phyloP scores from a whole-genome alignment of 2,113 vertebrate genomes.

The Scolopax mira region DNA sequence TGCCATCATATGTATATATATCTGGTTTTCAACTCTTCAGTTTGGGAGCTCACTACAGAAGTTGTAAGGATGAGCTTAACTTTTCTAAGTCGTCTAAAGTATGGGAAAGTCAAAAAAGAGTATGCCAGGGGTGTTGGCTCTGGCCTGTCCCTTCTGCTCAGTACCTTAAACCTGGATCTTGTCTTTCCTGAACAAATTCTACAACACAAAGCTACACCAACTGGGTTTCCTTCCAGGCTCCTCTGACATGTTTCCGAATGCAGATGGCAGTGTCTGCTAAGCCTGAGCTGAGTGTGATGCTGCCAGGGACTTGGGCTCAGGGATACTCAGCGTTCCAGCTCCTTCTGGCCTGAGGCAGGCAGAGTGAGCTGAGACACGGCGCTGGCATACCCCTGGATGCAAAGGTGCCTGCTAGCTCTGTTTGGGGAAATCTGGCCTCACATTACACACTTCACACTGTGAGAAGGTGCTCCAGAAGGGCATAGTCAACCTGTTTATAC shows the following conservation, averaged over 20 bases:
- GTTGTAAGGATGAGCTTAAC: not conserved
- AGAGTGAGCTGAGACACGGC: not conserved
- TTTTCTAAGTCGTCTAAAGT: not conserved
- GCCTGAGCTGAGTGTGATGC: not conserved
- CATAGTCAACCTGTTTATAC: not conserved
- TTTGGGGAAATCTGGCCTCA: not conserved
- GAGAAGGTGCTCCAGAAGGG: not conserved
- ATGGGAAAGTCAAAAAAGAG: not conserved
- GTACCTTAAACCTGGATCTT: not conserved
- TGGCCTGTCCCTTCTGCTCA: not conserved
- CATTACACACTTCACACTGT: not conserved
- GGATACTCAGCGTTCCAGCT: not conserved
- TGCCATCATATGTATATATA: no score
- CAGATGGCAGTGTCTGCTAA: constrained; percentile 59
- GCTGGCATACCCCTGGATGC: not conserved
- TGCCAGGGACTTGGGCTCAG: not conserved
- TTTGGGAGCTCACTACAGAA: not conserved
- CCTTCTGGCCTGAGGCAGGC: not conserved
- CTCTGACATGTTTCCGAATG: constrained; percentile 51
- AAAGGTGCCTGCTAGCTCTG: not conserved
- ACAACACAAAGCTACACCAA: not conserved
- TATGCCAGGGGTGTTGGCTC: not conserved
- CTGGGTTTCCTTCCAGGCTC: not conserved
- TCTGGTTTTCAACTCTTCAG: not conserved
- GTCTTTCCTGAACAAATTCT: not conserved